A percentile compares a stretch with the other conserved stretches of the same genome.
phyloP scores from a whole-genome alignment of 2,888 invertebrate genomes.

The Germaria angustata region DNA sequence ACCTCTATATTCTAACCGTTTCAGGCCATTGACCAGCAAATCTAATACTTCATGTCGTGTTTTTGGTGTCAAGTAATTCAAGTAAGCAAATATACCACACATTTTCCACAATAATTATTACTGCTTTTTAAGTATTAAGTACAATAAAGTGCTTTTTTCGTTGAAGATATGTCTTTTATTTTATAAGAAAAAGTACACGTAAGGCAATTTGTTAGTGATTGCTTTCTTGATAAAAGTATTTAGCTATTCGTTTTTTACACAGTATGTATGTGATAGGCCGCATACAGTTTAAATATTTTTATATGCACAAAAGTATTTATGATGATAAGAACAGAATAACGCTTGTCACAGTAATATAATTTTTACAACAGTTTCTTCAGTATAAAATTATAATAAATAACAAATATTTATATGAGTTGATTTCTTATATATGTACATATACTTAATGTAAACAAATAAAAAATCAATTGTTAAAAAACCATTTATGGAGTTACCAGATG shows the following conservation, averaged over 20 bases:
- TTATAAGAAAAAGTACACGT: conserved; percentile 23
- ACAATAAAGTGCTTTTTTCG: not conserved
- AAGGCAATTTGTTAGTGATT: conserved; percentile 1
- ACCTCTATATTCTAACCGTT: conserved; percentile 98
- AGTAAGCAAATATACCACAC: conserved; percentile 98
- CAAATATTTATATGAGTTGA: too few relatives aligned
- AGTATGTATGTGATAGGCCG: too few relatives aligned
- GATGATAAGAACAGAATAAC: too few relatives aligned
- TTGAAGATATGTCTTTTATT: not conserved
- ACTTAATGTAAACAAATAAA: not conserved
- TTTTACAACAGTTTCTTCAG: not conserved
- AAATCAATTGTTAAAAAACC: too few relatives aligned
- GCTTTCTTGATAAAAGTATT: conserved; percentile 8
- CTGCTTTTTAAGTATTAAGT: not conserved
- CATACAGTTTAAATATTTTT: too few relatives aligned
- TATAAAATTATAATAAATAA: not conserved
- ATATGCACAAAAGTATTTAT: too few relatives aligned
- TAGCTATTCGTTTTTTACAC: not conserved
- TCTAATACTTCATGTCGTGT: conserved; percentile 95
- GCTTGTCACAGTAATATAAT: too few relatives aligned
- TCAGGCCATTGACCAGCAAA: conserved; percentile 95
- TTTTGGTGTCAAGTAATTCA: conserved; percentile 98
- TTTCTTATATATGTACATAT: too few relatives aligned
- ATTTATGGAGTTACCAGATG: too few relatives aligned
- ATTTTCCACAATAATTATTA: conserved; percentile 43